phyloP scores from a whole-genome alignment of 1,140 invertebrate genomes.

The Scaptodrosophila lebanonensis region DNA sequence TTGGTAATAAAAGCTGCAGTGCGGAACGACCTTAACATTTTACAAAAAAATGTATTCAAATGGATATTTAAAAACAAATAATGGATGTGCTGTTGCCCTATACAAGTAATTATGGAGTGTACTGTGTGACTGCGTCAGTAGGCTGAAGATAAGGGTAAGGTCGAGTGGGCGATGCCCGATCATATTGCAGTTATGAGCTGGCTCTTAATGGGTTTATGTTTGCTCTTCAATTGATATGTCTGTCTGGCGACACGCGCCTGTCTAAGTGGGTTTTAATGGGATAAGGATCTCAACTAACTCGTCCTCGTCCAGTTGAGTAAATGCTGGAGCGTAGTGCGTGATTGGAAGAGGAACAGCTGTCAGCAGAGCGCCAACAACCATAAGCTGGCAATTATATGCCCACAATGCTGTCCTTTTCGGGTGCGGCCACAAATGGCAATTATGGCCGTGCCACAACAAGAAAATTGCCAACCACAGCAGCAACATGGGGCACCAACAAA shows the following conservation, averaged over 20 bases:
- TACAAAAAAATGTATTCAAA: no score
- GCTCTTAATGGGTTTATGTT: conserved; percentile 63
- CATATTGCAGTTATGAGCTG: conserved; percentile 31
- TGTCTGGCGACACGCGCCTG: conserved; percentile 45
- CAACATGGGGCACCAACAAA: conserved; percentile 28
- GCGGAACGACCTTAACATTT: no score
- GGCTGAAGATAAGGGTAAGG: no score
- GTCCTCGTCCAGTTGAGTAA: conserved; percentile 10
- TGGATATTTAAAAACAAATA: no score
- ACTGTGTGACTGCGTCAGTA: no score
- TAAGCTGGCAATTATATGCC: conserved; percentile 44
- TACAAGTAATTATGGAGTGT: no score
- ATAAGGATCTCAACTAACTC: no score
- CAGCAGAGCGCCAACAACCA: conserved; percentile 28
- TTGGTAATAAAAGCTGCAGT: no score
- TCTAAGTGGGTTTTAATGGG: conserved; percentile 67
- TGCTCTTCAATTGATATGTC: conserved; percentile 56
- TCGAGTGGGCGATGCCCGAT: conserved; percentile 16
- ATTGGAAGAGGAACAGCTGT: conserved; percentile 38
- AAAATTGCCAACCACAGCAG: conserved; percentile 14
- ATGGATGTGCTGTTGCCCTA: no score
- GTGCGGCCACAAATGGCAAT: conserved; percentile 27
- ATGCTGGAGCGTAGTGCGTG: conserved; percentile 27
- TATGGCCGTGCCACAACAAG: conserved; percentile 27
- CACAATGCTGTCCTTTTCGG: conserved; percentile 29